Percentiles rank a stretch among this genome's conserved stretches.
Conservation (phyloP, 2,888 invertebrate species). For the Morpho deidamia region DNA sequence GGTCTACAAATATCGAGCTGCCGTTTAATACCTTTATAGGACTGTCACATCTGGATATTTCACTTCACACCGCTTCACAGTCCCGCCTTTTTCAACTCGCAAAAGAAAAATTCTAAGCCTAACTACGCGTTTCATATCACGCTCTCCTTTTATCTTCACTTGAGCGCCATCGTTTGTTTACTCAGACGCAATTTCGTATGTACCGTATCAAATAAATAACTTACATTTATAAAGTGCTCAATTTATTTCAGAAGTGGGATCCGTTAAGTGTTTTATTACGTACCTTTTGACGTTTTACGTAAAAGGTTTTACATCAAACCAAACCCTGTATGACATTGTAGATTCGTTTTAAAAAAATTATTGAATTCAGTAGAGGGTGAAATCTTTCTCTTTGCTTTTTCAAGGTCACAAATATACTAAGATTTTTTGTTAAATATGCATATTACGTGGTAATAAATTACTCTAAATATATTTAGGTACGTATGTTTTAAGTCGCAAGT, state of each 20-base stretch:
- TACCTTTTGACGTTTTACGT: not conserved
- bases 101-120: conserved; percentile 40
- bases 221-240: conserved; percentile 4
- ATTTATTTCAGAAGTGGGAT: not conserved
- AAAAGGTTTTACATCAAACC: too few relatives aligned
- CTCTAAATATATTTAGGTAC: too few relatives aligned
- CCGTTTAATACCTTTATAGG: too few relatives aligned
- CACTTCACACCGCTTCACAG: conserved; percentile 13
- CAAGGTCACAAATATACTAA: too few relatives aligned
- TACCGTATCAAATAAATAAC: conserved; percentile 31
- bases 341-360: too few relatives aligned
- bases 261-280: not conserved
- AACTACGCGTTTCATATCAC: conserved; percentile 48
- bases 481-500: too few relatives aligned
- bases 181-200: conserved; percentile 39
- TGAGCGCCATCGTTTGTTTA: conserved; percentile 36
- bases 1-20: too few relatives aligned
- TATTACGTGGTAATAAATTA: too few relatives aligned
- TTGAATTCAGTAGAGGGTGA: too few relatives aligned
- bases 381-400: too few relatives aligned
- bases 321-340: too few relatives aligned
- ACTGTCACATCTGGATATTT: not conserved
- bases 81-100: conserved; percentile 34
- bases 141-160: conserved; percentile 43
- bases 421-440: too few relatives aligned